These are phyloP conservation scores for Clarias laeviceps DNA, from an alignment of 2,797 vertebrate genomes.

Conservation along the genomic window DNA sequence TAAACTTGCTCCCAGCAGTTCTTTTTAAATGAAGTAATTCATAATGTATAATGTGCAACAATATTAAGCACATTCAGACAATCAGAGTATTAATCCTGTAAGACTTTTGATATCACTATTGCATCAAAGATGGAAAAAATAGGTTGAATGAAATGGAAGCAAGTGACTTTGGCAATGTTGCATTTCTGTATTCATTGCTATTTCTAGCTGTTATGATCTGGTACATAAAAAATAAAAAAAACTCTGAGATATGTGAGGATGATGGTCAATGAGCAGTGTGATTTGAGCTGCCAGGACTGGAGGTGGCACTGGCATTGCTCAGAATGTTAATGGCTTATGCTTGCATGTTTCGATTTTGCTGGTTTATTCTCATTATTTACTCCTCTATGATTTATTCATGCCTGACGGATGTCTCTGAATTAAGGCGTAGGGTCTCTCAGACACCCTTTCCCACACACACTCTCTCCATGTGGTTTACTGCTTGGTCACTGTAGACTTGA, in stretches of 20 bases:
- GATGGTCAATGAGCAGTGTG: conserved; percentile 5
- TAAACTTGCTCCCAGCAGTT: conserved; percentile 49
- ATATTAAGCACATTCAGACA: conserved; percentile 2
- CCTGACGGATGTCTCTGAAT: conserved; percentile 60
- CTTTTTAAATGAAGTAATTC: conserved; percentile 57
- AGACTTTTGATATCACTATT: neutral
- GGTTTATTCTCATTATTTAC: conserved; percentile 46
- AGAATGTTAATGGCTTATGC: conserved; percentile 68
- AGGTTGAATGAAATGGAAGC: conserved; percentile 1
- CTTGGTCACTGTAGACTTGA: conserved; percentile 50
- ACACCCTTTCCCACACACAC: neutral
- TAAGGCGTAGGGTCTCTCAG: conserved; percentile 35
- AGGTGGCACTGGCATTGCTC: conserved; percentile 61
- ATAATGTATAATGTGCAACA: conserved; percentile 58
- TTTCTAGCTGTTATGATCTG: too few relatives aligned
- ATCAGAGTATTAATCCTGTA: too few relatives aligned
- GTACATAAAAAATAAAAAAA: neutral
- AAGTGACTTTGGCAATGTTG: too few relatives aligned
- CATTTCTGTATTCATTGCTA: conserved; percentile 7
- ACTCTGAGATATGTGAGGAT: neutral
- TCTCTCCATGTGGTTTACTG: conserved; percentile 51
- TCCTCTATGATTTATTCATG: conserved; percentile 56
- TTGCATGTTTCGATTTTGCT: conserved; percentile 58
- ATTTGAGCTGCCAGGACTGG: conserved; percentile 4
- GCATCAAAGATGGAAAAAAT: neutral